Conservation (phyloP, 2,888 invertebrate genomes). For the Drosophila birchii region DNA sequence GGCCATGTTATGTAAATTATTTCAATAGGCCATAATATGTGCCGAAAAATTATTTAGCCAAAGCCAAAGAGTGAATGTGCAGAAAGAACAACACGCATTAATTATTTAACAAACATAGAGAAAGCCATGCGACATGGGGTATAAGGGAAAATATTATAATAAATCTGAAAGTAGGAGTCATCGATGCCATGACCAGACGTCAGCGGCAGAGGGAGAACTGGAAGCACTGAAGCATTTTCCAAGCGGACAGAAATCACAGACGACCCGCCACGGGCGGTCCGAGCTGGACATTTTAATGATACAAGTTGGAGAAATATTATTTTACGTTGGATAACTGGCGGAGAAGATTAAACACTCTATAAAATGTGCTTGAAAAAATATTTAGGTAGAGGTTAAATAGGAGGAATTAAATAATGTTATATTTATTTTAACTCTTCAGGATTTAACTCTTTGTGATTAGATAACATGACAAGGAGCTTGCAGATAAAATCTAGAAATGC, state of each 20-base stretch:
- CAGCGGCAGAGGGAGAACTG: conserved; percentile 43
- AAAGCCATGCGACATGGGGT: conserved; percentile 11
- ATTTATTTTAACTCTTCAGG: neutral
- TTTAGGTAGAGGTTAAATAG: neutral
- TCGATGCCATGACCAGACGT: conserved; percentile 61
- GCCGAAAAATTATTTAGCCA: conserved; percentile 72
- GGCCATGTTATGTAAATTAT: conserved; percentile 76
- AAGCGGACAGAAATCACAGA: conserved; percentile 65
- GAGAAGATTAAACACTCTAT: conserved; percentile 18
- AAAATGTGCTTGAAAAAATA: neutral
- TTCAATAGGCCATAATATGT: conserved; percentile 78
- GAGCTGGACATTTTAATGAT: conserved; percentile 70
- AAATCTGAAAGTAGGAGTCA: conserved; percentile 66
- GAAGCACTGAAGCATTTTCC: conserved; percentile 61
- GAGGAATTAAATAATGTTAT: neutral
- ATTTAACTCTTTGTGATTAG: neutral
- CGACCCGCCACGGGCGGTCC: conserved; percentile 69
- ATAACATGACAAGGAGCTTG: neutral
- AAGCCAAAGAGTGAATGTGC: conserved; percentile 54
- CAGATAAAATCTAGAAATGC: neutral
- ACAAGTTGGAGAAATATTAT: conserved; percentile 49
- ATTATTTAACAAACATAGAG: conserved; percentile 70
- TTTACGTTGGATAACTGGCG: neutral
- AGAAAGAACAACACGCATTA: conserved; percentile 74
- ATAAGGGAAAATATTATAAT: conserved; percentile 68